Base-by-base conservation (phyloP, 2,113 vertebrate genomes). In the Myxocyprinus asiaticus region DNA sequence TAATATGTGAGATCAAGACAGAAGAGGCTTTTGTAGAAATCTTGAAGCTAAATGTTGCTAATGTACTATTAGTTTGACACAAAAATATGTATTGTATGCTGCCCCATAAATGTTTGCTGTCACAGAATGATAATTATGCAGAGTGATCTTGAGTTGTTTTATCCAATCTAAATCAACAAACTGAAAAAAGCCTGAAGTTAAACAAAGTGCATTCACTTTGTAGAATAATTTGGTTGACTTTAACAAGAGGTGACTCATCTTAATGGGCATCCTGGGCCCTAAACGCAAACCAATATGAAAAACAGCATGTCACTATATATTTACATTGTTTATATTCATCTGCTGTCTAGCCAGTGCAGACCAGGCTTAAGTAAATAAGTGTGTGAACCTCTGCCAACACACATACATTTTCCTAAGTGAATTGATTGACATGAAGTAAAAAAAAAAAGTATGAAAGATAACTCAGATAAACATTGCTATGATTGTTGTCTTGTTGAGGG, bases 251-350 rank as follows among this genome's bases (percentile, higher is more conserved):
- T 72, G 76, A 53, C 7, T 44, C 10, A 63, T 67, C 33, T 22
- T 7, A 55, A 43, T 42, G 6, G 6, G 61, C 6, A 8, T 58
- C 47, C 6, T 42, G 48, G 11, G 15, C 56, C 5, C 43, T 33
- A 17, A 76, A 79, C 66, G 67, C 76, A 81, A 79, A 81, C 50
- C 12, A 70, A n/a, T 63, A 81, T 76, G 80, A 70, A 81, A 69
- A 81, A 53, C 76, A 64, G 44, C 14, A n/a, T 9, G 48, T 62
- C 58, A 78, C 42, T 33, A 58, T 59, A 55, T 44, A 74, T 75
- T 69, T 69, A 81, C 59, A 78, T 72, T 87, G 77, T 33, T 33
- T 33, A 33, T 33, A 33, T 33, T 33, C 22, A 33, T 33, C 22
- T 33, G 22, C 22, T 33, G 22, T 42, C 61, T 77, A 85, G 17